Evolutionary conservation across 2,113 vertebrate species (phyloP), one percentile per base, ranked within the genome.

Genomic region (Cepphus grylle): DNA sequence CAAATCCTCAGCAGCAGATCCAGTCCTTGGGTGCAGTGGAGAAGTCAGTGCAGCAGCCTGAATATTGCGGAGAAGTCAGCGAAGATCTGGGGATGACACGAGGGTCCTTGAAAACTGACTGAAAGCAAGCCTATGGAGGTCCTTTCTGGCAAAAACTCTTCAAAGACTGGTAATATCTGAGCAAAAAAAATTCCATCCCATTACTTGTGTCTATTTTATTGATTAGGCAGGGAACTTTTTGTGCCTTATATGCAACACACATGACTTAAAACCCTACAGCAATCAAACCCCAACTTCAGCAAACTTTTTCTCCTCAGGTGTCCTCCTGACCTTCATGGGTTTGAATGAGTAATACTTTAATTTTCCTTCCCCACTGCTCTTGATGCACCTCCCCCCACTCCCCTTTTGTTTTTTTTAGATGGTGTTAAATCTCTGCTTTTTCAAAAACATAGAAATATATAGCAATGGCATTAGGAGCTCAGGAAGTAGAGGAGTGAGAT

Each of bases 301-400:
- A 50, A 23, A 5, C 1, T 40, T 81, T 66, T 84, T 53, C 30
- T 63, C 20, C 50, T 93, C 14, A 27, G 38, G 20, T 27, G 2
- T 34, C 3, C 9, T 78, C 23, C 40, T 93, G 62, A 81, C 9
- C 7, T 65, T 77, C 10, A 4, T 25, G 29, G 5, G 1, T 81
- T 9, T 88, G n/a, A 86, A 74, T 34, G 34, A 84, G 3, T 58
- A 86, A 66, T 62, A 67, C 2, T 40, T 71, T 29, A 29, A 38
- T 87, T 85, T 89, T 40, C 32, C 20, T 72, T 70, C 26, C 32
- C 7, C 1, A 1, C 4, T 71, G 9, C 32, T 66, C 25, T 4
- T 84, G 22, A 30, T 65, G 32, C 7, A 36, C 10, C 3, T 19
- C 8, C 2, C 0, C 3, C 5, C 3, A 1, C 0, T 5, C 7